phyloP scores from a whole-genome alignment of 2,888 invertebrate genomes.

The Macaria liturata region DNA sequence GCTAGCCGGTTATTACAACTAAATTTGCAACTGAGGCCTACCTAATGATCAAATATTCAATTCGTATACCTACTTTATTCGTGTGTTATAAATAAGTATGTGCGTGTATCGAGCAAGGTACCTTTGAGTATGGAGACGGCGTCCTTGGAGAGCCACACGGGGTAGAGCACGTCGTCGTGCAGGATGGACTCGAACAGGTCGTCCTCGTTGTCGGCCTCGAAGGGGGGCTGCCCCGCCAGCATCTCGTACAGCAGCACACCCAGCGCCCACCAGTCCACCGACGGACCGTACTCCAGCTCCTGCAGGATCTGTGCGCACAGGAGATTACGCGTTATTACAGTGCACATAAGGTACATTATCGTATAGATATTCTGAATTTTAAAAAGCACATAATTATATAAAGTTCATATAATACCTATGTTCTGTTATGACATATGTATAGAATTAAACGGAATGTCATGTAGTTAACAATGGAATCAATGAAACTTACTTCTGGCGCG shows the following conservation, averaged over 20 bases:
- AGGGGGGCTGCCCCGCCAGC: constrained; percentile 99
- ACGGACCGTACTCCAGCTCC: constrained; percentile 95
- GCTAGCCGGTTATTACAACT: no score
- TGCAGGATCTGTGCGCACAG: constrained; percentile 87
- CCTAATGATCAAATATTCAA: no score
- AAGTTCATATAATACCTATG: no score
- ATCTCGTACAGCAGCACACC: constrained; percentile 99
- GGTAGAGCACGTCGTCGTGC: constrained; percentile 99
- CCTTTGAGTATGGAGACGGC: constrained; percentile 75
- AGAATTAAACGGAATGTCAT: no score
- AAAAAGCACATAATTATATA: no score
- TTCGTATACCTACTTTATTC: no score
- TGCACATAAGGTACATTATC: no score
- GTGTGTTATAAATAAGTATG: no score
- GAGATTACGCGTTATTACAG: no score
- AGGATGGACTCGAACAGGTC: constrained; percentile 99
- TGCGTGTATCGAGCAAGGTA: constrained; percentile 19
- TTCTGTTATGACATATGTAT: no score
- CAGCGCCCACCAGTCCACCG: constrained; percentile 98
- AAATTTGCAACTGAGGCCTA: no score
- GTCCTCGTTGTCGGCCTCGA: constrained; percentile 99
- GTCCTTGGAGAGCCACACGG: constrained; percentile 90
- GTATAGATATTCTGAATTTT: no score
- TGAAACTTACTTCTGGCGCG: constrained; percentile 91
- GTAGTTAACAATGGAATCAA: background rate